Evolutionary conservation across 2,888 invertebrate genomes (phyloP).

Genomic region (Pachymerium ferrugineum): DNA sequence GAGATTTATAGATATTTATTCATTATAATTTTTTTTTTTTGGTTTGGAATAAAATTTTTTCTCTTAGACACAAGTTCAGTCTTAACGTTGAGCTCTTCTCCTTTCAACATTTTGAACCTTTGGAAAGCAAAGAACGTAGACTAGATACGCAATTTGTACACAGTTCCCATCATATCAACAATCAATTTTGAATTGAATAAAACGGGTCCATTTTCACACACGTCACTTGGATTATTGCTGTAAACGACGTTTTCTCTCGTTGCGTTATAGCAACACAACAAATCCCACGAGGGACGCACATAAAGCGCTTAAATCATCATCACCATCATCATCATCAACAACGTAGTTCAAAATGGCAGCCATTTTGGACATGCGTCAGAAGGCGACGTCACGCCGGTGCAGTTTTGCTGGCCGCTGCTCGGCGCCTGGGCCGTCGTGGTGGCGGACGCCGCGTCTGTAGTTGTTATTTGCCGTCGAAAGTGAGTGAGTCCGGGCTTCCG

Average conservation of each 20-base stretch:
- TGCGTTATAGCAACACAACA: neutral
- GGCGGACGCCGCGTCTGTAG: conserved; percentile 9
- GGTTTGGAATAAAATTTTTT: neutral
- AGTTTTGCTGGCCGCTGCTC: conserved; percentile 1
- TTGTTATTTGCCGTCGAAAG: conserved; percentile 48
- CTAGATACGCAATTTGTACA: conserved; percentile 8
- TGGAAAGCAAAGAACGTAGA: neutral
- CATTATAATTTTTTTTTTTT: neutral
- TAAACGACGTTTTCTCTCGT: neutral
- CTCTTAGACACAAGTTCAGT: neutral
- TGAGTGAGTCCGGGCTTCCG: conserved; percentile 69
- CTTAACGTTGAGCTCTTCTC: neutral
- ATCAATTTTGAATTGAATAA: neutral
- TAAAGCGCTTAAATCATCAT: neutral
- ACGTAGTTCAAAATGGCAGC: neutral
- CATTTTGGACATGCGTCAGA: neutral
- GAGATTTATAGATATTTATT: neutral
- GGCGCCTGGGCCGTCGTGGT: conserved; percentile 16
- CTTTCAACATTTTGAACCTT: no score
- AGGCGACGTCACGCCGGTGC: conserved; percentile 3
- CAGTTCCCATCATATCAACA: neutral
- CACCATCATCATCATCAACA: neutral
- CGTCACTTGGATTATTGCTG: conserved; percentile 5
- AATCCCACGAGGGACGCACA: neutral
- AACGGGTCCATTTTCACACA: neutral